phyloP scores from a whole-genome alignment of 23 tunicate genomes.

The Halocynthia roretzi region DNA sequence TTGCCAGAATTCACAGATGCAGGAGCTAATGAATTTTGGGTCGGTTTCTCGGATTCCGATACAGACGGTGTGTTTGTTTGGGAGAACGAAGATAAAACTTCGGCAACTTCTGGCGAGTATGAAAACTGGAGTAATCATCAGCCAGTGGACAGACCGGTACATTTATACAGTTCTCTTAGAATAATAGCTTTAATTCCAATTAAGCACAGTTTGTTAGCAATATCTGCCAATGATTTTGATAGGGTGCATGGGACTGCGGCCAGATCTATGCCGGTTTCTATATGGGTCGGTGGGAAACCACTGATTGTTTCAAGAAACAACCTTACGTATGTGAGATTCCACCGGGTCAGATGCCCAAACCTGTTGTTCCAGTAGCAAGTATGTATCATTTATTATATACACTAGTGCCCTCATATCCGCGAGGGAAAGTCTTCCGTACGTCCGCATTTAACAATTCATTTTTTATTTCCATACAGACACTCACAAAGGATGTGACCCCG shows the following conservation, averaged over 20 bases:
- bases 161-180: background rate
- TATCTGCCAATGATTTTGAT: background rate
- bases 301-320: conserved; percentile 77
- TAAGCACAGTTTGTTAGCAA: background rate
- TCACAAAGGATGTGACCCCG: conserved; percentile 84
- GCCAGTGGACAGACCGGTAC: conserved; percentile 53
- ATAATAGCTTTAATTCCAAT: background rate
- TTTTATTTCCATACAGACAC: conserved; percentile 20
- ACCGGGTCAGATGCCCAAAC: conserved; percentile 54
- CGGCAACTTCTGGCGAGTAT: conserved; percentile 23
- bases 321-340: conserved; percentile 86
- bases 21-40: conserved; percentile 72
- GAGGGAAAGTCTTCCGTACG: too few species aligned
- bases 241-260: conserved; percentile 96
- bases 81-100: conserved; percentile 44
- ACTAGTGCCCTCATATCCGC: too few species aligned
- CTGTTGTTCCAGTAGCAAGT: conserved; percentile 54
- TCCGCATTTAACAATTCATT: too few species aligned
- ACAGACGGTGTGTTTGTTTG: conserved; percentile 79
- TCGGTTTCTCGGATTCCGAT: conserved; percentile 87
- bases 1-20: conserved; percentile 61
- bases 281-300: conserved; percentile 74
- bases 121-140: conserved; percentile 66
- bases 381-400: conserved; percentile 1
- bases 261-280: conserved; percentile 77